phyloP scores from a whole-genome alignment of 2,113 vertebrate species.

The Struthio camelus region DNA sequence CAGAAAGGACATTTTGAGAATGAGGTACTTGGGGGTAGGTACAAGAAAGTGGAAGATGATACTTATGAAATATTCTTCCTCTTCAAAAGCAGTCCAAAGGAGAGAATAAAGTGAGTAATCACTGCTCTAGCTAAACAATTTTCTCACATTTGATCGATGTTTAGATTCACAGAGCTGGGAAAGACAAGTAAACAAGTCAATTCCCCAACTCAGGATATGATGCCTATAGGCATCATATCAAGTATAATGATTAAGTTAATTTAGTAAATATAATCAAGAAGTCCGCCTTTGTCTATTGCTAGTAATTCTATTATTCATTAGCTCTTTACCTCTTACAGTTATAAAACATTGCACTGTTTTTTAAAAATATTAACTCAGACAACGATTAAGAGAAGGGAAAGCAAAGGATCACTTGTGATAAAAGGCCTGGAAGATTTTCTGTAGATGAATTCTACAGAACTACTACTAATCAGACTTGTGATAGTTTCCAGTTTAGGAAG shows the following conservation, averaged over 20 bases:
- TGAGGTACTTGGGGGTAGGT: neutral
- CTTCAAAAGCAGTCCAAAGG: neutral
- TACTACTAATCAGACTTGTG: neutral
- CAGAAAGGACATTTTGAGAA: constrained; percentile 13
- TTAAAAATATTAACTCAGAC: neutral
- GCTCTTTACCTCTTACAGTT: neutral
- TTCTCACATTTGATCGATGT: constrained; percentile 39
- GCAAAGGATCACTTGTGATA: constrained; percentile 31
- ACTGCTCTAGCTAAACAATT: neutral
- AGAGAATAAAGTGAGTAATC: neutral
- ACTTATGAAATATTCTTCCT: neutral
- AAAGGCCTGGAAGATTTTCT: constrained; percentile 22
- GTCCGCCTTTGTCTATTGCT: constrained; percentile 7
- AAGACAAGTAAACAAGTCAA: constrained; percentile 34
- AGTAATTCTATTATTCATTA: neutral
- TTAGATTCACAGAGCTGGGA: constrained; percentile 3
- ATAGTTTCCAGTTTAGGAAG: constrained; percentile 10
- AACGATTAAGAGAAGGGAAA: neutral
- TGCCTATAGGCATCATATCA: constrained; percentile 14
- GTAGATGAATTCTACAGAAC: neutral
- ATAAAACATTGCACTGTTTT: neutral
- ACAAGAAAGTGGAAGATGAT: neutral
- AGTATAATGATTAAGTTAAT: constrained; percentile 44
- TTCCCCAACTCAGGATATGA: neutral
- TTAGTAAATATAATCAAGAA: constrained; percentile 19